These are phyloP conservation scores for Zosterops lateralis DNA, from an alignment of 2,113 vertebrate species.

Conservation along the genomic window DNA sequence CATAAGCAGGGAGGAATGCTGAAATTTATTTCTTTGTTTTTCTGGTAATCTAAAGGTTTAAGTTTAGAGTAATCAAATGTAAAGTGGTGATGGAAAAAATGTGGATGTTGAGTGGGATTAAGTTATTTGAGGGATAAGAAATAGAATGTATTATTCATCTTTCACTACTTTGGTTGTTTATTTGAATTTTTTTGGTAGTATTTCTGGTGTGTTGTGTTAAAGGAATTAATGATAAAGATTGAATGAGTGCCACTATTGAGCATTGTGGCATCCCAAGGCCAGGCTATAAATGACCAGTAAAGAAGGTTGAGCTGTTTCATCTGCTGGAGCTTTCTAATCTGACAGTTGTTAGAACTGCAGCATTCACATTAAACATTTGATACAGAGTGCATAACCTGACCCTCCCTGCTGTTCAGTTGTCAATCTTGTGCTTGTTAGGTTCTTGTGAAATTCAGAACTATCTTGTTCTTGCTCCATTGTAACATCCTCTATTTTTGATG, in stretches of 20 bases:
- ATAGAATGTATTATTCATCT: neutral
- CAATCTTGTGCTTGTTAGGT: neutral
- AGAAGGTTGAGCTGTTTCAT: neutral
- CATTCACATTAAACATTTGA: neutral
- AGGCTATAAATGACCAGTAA: neutral
- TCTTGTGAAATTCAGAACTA: neutral
- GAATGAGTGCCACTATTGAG: neutral
- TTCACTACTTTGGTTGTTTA: neutral
- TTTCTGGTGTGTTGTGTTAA: neutral
- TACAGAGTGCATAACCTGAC: neutral
- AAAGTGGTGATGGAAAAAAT: neutral
- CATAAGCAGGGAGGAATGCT: neutral
- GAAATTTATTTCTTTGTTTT: neutral
- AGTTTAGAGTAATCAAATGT: neutral
- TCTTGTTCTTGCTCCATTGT: neutral
- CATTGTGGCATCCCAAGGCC: neutral
- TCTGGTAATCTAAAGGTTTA: neutral
- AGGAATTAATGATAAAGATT: neutral
- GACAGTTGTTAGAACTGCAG: neutral
- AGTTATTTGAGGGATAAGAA: neutral
- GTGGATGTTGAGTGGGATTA: neutral
- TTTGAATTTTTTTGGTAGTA: neutral
- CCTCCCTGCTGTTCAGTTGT: neutral
- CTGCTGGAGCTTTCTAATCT: neutral
- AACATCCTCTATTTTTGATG: neutral